These are phyloP conservation scores for Heloderma charlesbogerti DNA, from an alignment of 2,113 vertebrate genomes.

Conservation along the genomic window DNA sequence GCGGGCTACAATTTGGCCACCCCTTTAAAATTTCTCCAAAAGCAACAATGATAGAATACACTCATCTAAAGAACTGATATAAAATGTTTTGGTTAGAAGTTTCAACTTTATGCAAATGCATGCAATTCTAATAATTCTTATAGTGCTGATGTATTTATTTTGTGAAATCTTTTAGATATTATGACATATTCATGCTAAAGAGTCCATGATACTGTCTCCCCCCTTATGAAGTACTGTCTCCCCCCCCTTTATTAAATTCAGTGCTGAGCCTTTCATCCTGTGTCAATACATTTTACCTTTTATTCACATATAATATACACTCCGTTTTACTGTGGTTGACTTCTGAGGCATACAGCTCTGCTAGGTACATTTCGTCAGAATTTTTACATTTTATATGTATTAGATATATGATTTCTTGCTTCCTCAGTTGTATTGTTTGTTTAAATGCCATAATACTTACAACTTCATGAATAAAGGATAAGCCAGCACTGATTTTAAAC, in stretches of 20 bases:
- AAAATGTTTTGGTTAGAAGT: slow-evolving; percentile 16
- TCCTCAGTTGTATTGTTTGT: slow-evolving; percentile 48
- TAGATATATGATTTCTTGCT: slow-evolving; percentile 11
- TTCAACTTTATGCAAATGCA: slow-evolving; percentile 29
- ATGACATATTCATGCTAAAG: too few relatives aligned
- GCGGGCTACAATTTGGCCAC: too few relatives aligned
- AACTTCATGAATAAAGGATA: neutral
- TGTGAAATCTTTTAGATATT: slow-evolving; percentile 41
- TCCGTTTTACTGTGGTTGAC: slow-evolving; percentile 39
- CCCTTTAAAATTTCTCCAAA: neutral
- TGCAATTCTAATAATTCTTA: slow-evolving; percentile 45
- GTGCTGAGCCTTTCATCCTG: slow-evolving; percentile 42
- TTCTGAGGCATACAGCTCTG: slow-evolving; percentile 48
- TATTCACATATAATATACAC: slow-evolving; percentile 66
- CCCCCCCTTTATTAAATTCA: slow-evolving; percentile 67
- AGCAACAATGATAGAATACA: neutral
- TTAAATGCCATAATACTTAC: neutral
- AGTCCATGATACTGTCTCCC: too few relatives aligned
- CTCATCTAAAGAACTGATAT: neutral
- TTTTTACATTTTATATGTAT: slow-evolving; percentile 49
- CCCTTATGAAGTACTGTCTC: too few relatives aligned
- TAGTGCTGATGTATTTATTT: slow-evolving; percentile 36
- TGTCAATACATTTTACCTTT: slow-evolving; percentile 64
- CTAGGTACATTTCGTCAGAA: slow-evolving; percentile 52
- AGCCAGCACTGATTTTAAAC: neutral